phyloP scores from a whole-genome alignment of 2,888 invertebrate species.

The Drosophila parthenogenetica region DNA sequence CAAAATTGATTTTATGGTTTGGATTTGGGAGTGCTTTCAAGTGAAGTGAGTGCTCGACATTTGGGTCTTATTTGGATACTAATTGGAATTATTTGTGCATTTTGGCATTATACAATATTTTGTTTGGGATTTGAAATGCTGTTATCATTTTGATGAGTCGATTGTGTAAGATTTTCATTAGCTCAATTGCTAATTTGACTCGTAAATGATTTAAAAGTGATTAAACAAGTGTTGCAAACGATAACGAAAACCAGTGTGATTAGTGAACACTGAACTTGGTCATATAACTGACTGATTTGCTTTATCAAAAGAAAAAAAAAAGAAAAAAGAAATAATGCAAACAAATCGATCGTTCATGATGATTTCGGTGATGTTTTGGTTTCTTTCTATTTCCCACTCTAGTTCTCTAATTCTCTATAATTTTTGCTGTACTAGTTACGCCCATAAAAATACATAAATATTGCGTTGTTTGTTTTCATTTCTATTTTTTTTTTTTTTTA shows the following conservation, averaged over 20 bases:
- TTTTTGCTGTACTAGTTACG: slow-evolving; percentile 10
- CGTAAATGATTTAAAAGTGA: slow-evolving; percentile 72
- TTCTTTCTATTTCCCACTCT: neutral
- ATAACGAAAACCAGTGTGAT: slow-evolving; percentile 56
- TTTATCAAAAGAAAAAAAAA: slow-evolving; percentile 26
- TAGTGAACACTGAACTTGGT: slow-evolving; percentile 45
- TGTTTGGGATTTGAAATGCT: slow-evolving; percentile 1
- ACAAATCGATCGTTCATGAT: slow-evolving; percentile 2
- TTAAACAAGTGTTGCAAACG: slow-evolving; percentile 50
- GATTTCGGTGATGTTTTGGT: slow-evolving; percentile 19
- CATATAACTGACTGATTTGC: slow-evolving; percentile 55
- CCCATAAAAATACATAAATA: slow-evolving; percentile 42
- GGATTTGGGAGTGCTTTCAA: too few species aligned
- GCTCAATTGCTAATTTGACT: slow-evolving; percentile 68
- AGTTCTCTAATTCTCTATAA: neutral
- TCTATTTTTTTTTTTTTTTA: neutral
- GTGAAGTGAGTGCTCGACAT: neutral
- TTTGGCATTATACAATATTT: slow-evolving; percentile 7
- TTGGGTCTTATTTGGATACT: slow-evolving; percentile 7
- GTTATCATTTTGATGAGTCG: slow-evolving; percentile 1
- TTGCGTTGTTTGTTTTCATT: slow-evolving; percentile 14
- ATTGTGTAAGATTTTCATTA: slow-evolving; percentile 53
- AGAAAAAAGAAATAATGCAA: neutral
- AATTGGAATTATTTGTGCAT: slow-evolving; percentile 11
- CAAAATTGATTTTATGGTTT: neutral